phyloP scores from a whole-genome alignment of 2,797 vertebrate genomes.

The Sphenopsis melanotis region DNA sequence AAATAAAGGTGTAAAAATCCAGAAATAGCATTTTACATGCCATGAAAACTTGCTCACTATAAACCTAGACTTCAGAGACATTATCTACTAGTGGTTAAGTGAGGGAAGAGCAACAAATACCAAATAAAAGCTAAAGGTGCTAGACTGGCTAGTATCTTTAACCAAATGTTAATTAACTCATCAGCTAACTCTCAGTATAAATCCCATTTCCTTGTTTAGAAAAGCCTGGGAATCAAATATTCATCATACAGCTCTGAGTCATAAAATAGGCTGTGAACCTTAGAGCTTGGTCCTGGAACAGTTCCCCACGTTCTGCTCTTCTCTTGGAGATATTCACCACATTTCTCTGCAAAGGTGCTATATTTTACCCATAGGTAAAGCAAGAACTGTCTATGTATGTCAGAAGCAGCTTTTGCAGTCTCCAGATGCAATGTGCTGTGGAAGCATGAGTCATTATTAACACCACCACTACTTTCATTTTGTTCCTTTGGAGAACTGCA shows the following conservation, averaged over 20 bases:
- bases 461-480: conserved; percentile 22
- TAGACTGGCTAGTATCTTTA: background rate
- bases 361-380: conserved; percentile 3
- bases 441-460: conserved; percentile 57
- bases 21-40: background rate
- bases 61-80: background rate
- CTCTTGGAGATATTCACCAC: background rate
- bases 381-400: background rate
- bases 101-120: background rate
- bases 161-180: background rate
- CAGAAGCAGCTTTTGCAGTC: conserved; percentile 28
- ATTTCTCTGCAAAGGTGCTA: background rate
- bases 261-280: background rate
- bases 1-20: background rate
- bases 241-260: background rate
- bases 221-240: background rate
- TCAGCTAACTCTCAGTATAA: background rate
- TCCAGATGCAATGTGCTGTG: conserved; percentile 46
- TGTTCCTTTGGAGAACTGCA: conserved; percentile 38
- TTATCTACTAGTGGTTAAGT: background rate
- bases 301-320: background rate
- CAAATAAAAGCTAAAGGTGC: background rate
- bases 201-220: background rate
- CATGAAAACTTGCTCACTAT: background rate
- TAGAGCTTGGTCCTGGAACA: background rate